These are phyloP conservation scores for Drosophila kikkawai DNA, from an alignment of 1,140 invertebrate genomes.

Conservation along the genomic window DNA sequence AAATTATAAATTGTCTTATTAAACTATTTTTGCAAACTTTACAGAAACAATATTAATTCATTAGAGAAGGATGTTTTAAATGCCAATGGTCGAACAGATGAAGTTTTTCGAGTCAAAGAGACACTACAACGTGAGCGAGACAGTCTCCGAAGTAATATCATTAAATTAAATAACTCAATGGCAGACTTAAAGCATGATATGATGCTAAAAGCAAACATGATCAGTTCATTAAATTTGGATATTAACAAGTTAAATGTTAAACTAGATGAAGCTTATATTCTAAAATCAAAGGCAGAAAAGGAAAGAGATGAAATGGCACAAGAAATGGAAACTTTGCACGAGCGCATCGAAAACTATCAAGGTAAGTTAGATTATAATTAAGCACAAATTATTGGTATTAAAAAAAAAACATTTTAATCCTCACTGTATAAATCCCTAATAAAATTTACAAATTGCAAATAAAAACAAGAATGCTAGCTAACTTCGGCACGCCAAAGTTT, in stretches of 20 bases:
- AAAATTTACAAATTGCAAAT: no score
- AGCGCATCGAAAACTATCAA: conserved; percentile 66
- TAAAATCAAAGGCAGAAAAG: conserved; percentile 63
- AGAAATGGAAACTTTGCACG: conserved; percentile 66
- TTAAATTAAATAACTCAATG: conserved; percentile 67
- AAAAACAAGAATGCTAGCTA: no score
- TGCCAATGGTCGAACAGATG: conserved; percentile 55
- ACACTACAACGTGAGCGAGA: conserved; percentile 64
- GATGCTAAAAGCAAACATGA: conserved; percentile 63
- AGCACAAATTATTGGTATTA: no score
- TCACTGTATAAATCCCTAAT: no score
- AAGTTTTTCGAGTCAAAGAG: conserved; percentile 62
- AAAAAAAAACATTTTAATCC: no score
- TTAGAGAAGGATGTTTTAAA: conserved; percentile 69
- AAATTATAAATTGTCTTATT: background rate
- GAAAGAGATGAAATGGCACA: conserved; percentile 74
- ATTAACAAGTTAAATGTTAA: conserved; percentile 70
- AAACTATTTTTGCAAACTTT: background rate
- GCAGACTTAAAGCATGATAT: conserved; percentile 62
- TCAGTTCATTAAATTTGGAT: conserved; percentile 62
- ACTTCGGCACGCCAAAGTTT: no score
- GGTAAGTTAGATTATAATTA: conserved; percentile 24
- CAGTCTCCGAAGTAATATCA: conserved; percentile 60
- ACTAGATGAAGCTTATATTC: conserved; percentile 62
- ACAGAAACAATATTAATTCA: conserved; percentile 58